Percentiles rank a stretch among this genome's conserved stretches.
Evolutionary conservation across 2,888 invertebrate species (phyloP).

Genomic region (Caenorhabditis virilis): DNA sequence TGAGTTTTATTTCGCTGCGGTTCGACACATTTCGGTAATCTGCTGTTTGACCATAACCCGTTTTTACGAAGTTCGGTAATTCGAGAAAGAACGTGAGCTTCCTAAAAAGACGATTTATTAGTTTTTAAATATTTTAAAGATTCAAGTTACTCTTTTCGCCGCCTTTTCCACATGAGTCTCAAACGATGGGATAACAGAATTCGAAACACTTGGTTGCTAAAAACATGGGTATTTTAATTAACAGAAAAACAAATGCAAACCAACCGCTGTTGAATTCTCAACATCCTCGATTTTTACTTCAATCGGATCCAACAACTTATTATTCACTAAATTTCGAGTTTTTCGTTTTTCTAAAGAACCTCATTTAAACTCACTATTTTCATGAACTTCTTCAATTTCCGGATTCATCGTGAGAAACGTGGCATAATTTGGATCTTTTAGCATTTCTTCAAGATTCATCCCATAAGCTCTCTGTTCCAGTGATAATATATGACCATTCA

Average conservation of each 20-base stretch:
- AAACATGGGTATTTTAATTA: not conserved
- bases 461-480: slow-evolving; percentile 10
- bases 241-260: not conserved
- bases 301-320: slow-evolving; percentile 28
- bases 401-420: slow-evolving; percentile 6
- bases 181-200: slow-evolving; percentile 15
- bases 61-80: slow-evolving; percentile 89
- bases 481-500: slow-evolving; percentile 8
- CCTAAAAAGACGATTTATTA: slow-evolving; percentile 71
- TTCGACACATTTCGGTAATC: slow-evolving; percentile 77
- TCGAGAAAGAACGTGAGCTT: slow-evolving; percentile 90
- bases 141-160: slow-evolving; percentile 32
- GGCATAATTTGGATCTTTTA: slow-evolving; percentile 27
- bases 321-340: not conserved
- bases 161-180: slow-evolving; percentile 42
- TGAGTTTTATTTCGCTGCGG: slow-evolving; percentile 88
- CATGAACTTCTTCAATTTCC: not conserved
- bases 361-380: not conserved
- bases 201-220: slow-evolving; percentile 3
- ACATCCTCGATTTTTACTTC: slow-evolving; percentile 42
- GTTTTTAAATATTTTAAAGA: not conserved
- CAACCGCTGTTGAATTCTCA: not conserved
- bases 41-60: slow-evolving; percentile 84
- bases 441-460: slow-evolving; percentile 11
- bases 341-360: not conserved